Evolutionary conservation across 1,140 invertebrate species (phyloP).

Genomic region (Amyelois transitella): DNA sequence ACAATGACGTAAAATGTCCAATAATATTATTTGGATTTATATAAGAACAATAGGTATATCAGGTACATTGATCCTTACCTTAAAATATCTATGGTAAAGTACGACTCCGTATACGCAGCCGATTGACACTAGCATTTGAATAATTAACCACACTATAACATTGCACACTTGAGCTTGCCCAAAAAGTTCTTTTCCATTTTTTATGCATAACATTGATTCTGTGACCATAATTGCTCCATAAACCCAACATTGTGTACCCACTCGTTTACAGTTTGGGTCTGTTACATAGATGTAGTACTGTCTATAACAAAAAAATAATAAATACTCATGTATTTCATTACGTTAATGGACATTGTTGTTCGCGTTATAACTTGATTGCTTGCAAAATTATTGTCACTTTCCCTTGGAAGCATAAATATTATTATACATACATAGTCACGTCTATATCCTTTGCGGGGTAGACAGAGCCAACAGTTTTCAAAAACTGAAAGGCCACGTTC

Average conservation of each 20-base stretch:
- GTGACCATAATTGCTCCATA: conserved; percentile 96
- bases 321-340: too few species aligned
- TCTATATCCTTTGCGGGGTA: too few species aligned
- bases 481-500: too few species aligned
- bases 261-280: conserved; percentile 95
- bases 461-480: too few species aligned
- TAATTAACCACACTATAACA: conserved; percentile 93
- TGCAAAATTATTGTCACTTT: too few species aligned
- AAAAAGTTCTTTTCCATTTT: conserved; percentile 95
- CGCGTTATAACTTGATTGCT: too few species aligned
- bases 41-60: too few species aligned
- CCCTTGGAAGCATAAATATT: too few species aligned
- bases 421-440: too few species aligned
- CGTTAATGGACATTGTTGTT: too few species aligned
- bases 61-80: conserved; percentile 76
- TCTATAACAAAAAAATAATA: conserved; percentile 72
- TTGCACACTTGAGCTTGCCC: conserved; percentile 94
- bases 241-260: conserved; percentile 99
- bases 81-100: conserved; percentile 81
- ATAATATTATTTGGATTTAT: too few species aligned
- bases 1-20: too few species aligned
- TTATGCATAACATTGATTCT: conserved; percentile 95
- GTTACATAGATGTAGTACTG: conserved; percentile 99
- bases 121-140: conserved; percentile 90
- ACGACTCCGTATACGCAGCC: conserved; percentile 91